Evolutionary conservation across 2,113 vertebrate genomes (phyloP), one percentile per base, ranked within the genome.

Genomic region (Chelonoidis abingdonii): DNA sequence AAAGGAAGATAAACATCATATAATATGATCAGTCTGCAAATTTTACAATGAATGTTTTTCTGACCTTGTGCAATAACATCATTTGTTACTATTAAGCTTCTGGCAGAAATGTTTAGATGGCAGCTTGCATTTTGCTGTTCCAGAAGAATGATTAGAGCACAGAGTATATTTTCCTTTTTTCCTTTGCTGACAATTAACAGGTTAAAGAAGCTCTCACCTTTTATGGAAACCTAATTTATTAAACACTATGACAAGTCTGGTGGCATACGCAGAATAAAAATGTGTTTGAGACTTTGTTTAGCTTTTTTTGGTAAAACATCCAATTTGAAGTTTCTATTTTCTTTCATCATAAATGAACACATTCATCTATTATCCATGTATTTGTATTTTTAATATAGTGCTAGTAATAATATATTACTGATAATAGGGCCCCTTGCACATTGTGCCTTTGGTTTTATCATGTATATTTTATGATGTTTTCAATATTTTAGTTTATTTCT

Each of bases 81-180:
- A 86, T 93, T 96, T 91, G 44, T 96, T 95, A 72, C 22, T 80
- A 84, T 96, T 93, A 96, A 91, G 86, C 19, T 87, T 5, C 41
- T 95, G 53, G 72, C 62, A 96, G 44, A 93, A 95, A 90, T 89
- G 92, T 95, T 96, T 96, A 59, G 82, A 91, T 53, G 54, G 65
- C 80, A 96, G 57, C 35, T 97, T 93, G 75, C 7, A 92, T 92
- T 94, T 96, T 95, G 2, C 22, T 57, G 41, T 91, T 96, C 85
- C 81, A 92, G 56, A 62, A 90, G 4, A 96, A 94, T 92, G 19
- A 89, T 93, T 93, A 84, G 59, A 97, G 6, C 21, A 91, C 50
- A 84, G 38, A 75, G 69, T 87, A 52, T 53, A 86, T 69, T 13
- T 59, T 80, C 16, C 50, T 72, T 94, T 95, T 82, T 52, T 92